Base-by-base conservation (phyloP, 2,888 invertebrate genomes). In the Aricia artaxerxes region DNA sequence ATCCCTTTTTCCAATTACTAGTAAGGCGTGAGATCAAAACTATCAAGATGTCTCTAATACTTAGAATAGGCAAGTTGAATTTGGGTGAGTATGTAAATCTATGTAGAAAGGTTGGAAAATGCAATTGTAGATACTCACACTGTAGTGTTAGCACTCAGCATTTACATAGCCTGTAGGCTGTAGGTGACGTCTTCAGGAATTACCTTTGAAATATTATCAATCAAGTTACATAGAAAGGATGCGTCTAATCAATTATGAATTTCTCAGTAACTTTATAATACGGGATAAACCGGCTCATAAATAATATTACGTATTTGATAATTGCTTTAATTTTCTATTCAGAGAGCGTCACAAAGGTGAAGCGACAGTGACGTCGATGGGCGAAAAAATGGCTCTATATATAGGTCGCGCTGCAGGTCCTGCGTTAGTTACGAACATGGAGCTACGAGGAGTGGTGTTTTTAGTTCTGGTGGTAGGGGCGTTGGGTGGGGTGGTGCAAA, bases 391-490 rank as follows among this genome's bases (percentile, higher is more conserved):
- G 84, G 84, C 84, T 83, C 85, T 94, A 94, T 94, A 94, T 90
- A 94, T 92, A 93, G 91, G 90, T 91, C 88, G 88, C 86, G 83
- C 85, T 85, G 84, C 85, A 85, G 90, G 49, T 24, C 91, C 91
- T 88, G 88, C 89, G 90, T 85, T 91, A 93, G 93, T 94, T 81
- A 89, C 85, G 89, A 90, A 86, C 85, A 92, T 93, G 93, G 92
- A 91, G 90, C 88, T 88, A 85, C 82, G 85, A 86, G 83, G 91
- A 86, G 88, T 89, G 81, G 88, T 90, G 84, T 87, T 89, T 80
- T 82, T 93, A 78, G 89, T 90, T 86, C 85, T 92, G 78, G 86
- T 84, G 61, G 86, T 81, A 83, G 87, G 73, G 83, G 93, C 64
- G 93, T 91, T 49, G 87, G 87, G 69, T 35, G 90, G 88, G 4